phyloP scores from a whole-genome alignment of 1,140 invertebrate species.

The Homarus americanus region DNA sequence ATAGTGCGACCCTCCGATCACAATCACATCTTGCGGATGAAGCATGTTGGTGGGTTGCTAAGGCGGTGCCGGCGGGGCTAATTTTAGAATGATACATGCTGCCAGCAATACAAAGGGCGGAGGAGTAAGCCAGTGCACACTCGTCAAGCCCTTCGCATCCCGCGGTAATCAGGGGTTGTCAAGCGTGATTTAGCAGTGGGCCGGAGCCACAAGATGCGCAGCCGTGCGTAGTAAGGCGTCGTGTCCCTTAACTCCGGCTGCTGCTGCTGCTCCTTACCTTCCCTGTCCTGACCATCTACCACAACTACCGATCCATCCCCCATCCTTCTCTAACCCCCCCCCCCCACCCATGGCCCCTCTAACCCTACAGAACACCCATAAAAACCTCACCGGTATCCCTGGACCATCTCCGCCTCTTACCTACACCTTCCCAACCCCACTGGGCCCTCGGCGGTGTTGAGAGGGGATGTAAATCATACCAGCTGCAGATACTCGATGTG shows the following conservation, averaged over 20 bases:
- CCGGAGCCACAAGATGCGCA: constrained; percentile 54
- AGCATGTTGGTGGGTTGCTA: constrained; percentile 43
- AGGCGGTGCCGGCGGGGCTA: constrained; percentile 50
- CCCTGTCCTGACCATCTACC: not conserved
- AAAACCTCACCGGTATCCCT: not conserved
- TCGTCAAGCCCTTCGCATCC: constrained; percentile 63
- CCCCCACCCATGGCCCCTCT: not conserved
- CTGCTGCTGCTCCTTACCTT: not conserved
- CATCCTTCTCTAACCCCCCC: not conserved
- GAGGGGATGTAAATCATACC: constrained; percentile 6
- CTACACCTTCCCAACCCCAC: not conserved
- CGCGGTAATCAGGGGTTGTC: constrained; percentile 67
- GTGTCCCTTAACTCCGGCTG: not conserved
- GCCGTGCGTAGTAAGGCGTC: constrained; percentile 55
- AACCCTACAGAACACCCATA: not conserved
- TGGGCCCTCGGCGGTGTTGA: not conserved
- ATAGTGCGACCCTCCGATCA: constrained; percentile 21
- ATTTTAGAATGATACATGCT: constrained; percentile 68
- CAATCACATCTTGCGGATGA: constrained; percentile 56
- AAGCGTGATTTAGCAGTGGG: constrained; percentile 66
- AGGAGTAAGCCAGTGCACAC: constrained; percentile 61
- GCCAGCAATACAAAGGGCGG: constrained; percentile 68
- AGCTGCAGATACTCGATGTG: not conserved
- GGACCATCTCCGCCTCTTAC: not conserved
- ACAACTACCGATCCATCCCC: not conserved